A percentile compares a stretch with the other conserved stretches of the same genome.
Evolutionary conservation across 2,113 vertebrate genomes (phyloP).

Genomic region (Xenopus borealis): DNA sequence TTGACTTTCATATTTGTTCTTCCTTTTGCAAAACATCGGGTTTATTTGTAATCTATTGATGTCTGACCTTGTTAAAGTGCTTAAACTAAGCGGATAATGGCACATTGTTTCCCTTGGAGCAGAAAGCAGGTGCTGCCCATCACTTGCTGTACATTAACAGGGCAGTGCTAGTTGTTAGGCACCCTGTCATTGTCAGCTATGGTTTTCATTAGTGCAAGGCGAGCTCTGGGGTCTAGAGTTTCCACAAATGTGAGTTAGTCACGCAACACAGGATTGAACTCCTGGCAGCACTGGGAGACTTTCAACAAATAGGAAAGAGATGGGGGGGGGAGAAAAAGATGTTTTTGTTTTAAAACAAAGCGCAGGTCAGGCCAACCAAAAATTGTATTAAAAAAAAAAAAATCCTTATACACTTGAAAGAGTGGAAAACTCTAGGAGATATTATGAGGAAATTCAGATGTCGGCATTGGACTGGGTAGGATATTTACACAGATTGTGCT

Average conservation of each 20-base stretch:
- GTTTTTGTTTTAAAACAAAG: conserved; percentile 48
- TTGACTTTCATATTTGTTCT: no score
- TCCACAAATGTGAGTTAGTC: conserved; percentile 50
- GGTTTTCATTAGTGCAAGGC: conserved; percentile 41
- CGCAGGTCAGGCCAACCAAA: conserved; percentile 46
- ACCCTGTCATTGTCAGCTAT: conserved; percentile 20
- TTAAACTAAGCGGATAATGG: conserved; percentile 16
- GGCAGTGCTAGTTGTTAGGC: conserved; percentile 24
- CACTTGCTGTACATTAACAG: neutral
- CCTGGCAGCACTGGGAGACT: conserved; percentile 40
- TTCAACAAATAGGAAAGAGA: conserved; percentile 28
- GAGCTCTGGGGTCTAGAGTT: conserved; percentile 41
- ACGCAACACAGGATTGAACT: conserved; percentile 48
- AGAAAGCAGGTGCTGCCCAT: conserved; percentile 26
- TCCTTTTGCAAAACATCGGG: neutral
- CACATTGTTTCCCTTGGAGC: conserved; percentile 10
- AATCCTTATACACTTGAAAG: conserved; percentile 33
- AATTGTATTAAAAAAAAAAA: neutral
- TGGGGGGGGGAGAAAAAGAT: conserved; percentile 6
- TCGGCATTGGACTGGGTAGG: neutral
- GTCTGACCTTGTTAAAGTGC: conserved; percentile 8
- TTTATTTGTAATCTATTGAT: neutral
- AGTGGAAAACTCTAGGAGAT: conserved; percentile 9
- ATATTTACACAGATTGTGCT: conserved; percentile 17
- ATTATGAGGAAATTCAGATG: conserved; percentile 9